These are phyloP conservation scores for Ectropis grisescens DNA, from an alignment of 1,140 invertebrate species.

Conservation along the genomic window DNA sequence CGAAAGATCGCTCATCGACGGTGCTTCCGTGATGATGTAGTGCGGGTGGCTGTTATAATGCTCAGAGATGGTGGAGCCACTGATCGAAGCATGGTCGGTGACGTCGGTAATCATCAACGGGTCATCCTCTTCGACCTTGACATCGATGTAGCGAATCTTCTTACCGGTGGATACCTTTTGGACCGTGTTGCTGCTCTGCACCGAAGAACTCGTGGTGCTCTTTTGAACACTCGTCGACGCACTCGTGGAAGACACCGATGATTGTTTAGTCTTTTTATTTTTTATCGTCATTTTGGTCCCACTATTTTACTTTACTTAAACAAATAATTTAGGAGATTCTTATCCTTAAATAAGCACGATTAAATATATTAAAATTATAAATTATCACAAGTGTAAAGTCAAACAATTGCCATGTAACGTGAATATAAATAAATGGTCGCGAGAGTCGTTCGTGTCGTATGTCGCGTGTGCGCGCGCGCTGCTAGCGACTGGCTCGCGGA, in stretches of 20 bases:
- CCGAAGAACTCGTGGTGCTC: conserved; percentile 49
- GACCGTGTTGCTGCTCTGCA: conserved; percentile 47
- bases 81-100: conserved; percentile 59
- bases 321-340: conserved; percentile 41
- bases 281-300: conserved; percentile 65
- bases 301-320: conserved; percentile 23
- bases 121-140: conserved; percentile 68
- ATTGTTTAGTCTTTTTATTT: conserved; percentile 68
- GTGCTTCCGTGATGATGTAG: conserved; percentile 68
- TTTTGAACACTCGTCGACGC: conserved; percentile 59
- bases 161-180: conserved; percentile 66
- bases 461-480: conserved; percentile 50
- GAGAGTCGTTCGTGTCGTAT: conserved; percentile 64
- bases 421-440: conserved; percentile 38
- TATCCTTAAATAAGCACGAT: conserved; percentile 48
- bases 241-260: conserved; percentile 51
- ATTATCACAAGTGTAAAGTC: conserved; percentile 47
- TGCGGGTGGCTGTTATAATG: conserved; percentile 65
- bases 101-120: conserved; percentile 68
- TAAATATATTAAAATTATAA: conserved; percentile 44
- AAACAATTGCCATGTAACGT: conserved; percentile 52
- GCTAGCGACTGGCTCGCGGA: conserved; percentile 51
- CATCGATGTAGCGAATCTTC: conserved; percentile 65
- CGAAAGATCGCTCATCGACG: conserved; percentile 57
- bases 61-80: conserved; percentile 63